Evolutionary conservation across 2,797 vertebrate genomes (phyloP).

Genomic region (Mormyrus proboscirostris): DNA sequence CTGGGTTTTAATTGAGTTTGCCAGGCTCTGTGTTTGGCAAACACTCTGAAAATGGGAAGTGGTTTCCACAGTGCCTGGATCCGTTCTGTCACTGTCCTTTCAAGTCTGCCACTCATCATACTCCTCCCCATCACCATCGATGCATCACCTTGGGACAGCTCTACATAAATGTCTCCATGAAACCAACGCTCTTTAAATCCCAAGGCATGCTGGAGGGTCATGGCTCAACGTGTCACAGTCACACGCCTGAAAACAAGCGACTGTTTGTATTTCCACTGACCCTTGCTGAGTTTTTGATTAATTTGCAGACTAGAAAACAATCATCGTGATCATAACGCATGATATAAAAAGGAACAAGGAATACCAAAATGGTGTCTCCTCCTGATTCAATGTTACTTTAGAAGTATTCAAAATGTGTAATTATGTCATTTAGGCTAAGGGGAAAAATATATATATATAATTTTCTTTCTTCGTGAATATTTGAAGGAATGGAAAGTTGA

Average conservation of each 20-base stretch:
- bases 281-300: not conserved
- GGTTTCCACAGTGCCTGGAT: conserved; percentile 45
- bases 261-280: not conserved
- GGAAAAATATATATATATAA: not conserved
- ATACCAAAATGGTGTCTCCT: not conserved
- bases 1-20: conserved; percentile 63
- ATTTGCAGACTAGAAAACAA: not conserved
- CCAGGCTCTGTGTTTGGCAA: conserved; percentile 68
- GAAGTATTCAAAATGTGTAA: not conserved
- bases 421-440: not conserved
- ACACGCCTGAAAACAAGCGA: not conserved
- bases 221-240: not conserved
- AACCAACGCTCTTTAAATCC: not conserved
- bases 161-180: not conserved
- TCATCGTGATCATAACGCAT: not conserved
- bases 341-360: not conserved
- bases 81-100: conserved; percentile 31
- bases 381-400: not conserved
- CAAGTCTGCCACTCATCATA: conserved; percentile 31
- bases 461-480: not conserved
- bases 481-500: not conserved
- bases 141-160: not conserved
- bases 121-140: conserved; percentile 1
- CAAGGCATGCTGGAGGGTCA: not conserved
- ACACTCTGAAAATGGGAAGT: conserved; percentile 63